phyloP scores from a whole-genome alignment of 2,797 vertebrate genomes.

The Helarctos malayanus region DNA sequence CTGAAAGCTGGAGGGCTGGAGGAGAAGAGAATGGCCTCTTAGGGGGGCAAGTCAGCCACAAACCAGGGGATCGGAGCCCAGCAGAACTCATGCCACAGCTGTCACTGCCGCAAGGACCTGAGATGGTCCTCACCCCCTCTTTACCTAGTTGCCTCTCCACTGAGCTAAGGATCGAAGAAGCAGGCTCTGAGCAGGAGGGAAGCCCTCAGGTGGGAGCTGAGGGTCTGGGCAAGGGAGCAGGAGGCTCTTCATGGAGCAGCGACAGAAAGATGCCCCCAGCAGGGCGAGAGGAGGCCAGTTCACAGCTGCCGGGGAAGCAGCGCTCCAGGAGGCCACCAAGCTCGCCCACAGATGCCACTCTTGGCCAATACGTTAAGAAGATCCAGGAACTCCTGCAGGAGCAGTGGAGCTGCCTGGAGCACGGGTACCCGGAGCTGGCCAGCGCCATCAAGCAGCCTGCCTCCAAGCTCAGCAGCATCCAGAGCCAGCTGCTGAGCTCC shows the following conservation, averaged over 20 bases:
- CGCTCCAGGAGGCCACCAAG: slow-evolving; percentile 78
- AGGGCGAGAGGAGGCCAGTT: slow-evolving; percentile 19
- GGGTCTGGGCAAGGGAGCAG: neutral
- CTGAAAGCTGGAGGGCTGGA: slow-evolving; percentile 56
- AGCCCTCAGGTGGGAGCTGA: neutral
- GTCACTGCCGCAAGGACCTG: neutral
- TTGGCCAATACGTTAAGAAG: slow-evolving; percentile 96
- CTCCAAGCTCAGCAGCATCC: slow-evolving; percentile 98
- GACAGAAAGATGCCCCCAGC: neutral
- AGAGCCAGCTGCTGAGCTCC: slow-evolving; percentile 97
- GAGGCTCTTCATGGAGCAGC: neutral
- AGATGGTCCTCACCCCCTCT: neutral
- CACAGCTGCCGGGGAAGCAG: slow-evolving; percentile 56
- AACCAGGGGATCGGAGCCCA: neutral
- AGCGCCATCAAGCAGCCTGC: slow-evolving; percentile 92
- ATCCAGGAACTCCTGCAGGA: slow-evolving; percentile 98
- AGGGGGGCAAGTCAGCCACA: neutral
- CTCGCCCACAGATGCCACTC: slow-evolving; percentile 92
- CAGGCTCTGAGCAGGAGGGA: slow-evolving; percentile 27
- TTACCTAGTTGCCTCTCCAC: slow-evolving; percentile 47
- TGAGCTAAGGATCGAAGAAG: slow-evolving; percentile 85
- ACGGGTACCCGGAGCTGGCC: slow-evolving; percentile 91
- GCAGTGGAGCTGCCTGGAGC: slow-evolving; percentile 97
- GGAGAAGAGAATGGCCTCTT: slow-evolving; percentile 23
- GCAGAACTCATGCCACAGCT: neutral